Percentiles rank a stretch among this genome's conserved stretches.
These are phyloP conservation scores for Calliphora vicina DNA, from an alignment of 1,140 invertebrate genomes.

Conservation along the genomic window DNA sequence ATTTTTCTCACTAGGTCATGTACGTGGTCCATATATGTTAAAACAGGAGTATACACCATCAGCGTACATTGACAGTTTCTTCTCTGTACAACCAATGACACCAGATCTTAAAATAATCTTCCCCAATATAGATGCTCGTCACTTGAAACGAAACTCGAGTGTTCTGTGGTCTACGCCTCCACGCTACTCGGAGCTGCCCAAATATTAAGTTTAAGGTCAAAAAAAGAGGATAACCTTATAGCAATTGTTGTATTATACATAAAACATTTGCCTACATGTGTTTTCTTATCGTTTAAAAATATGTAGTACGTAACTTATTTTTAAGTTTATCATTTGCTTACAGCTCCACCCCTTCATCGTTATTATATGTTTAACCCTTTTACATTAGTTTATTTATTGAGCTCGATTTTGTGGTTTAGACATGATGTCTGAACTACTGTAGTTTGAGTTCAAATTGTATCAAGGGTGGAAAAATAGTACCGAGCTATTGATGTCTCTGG, in stretches of 20 bases:
- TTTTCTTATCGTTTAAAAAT: neutral
- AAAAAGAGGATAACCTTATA: no score
- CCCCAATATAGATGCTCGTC: constrained; percentile 69
- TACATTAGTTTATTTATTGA: no score
- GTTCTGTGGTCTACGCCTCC: constrained; percentile 76
- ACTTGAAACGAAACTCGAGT: constrained; percentile 74
- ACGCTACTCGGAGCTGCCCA: constrained; percentile 65
- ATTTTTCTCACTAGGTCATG: constrained; percentile 43
- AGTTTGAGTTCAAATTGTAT: no score
- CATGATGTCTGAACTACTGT: no score
- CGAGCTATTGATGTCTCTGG: no score
- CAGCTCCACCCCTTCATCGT: no score
- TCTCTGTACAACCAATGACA: constrained; percentile 69
- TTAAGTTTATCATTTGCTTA: no score
- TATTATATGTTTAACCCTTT: constrained; percentile 6
- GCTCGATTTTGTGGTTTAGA: no score
- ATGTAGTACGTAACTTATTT: no score
- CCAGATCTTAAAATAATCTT: constrained; percentile 74
- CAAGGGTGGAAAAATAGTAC: no score
- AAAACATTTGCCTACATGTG: neutral
- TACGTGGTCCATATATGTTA: constrained; percentile 47
- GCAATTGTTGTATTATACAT: no score
- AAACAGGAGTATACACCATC: constrained; percentile 54
- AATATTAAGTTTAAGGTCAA: constrained; percentile 60
- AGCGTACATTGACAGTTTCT: constrained; percentile 67